Conservation (phyloP, 2,113 vertebrate species). For the Calyptommatus sinebrachiatus region DNA sequence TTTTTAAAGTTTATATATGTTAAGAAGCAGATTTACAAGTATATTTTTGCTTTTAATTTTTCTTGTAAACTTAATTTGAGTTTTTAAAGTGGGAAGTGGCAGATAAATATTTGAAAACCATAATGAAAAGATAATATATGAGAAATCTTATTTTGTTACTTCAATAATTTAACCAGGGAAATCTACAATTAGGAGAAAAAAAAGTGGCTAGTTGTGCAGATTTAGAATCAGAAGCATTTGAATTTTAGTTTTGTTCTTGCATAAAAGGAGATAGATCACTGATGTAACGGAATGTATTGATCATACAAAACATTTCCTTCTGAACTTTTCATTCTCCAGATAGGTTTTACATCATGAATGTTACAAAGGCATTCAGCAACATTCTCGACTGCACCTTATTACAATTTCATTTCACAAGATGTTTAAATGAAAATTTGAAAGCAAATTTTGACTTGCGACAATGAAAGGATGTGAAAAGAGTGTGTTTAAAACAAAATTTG, state of each 20-base stretch:
- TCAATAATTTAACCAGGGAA: neutral
- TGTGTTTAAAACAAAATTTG: slow-evolving; percentile 31
- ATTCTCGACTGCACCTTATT: neutral
- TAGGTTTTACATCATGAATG: neutral
- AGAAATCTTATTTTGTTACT: neutral
- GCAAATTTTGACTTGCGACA: neutral
- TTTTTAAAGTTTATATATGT: neutral
- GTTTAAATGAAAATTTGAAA: slow-evolving; percentile 16
- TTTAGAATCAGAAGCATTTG: neutral
- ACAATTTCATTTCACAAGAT: neutral
- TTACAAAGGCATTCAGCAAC: neutral
- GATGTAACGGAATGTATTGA: neutral
- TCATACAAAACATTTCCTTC: neutral
- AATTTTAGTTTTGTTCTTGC: neutral
- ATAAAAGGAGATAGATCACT: neutral
- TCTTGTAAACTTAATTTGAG: too few relatives aligned
- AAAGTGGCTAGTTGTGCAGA: neutral
- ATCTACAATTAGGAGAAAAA: too few relatives aligned
- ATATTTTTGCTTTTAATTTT: too few relatives aligned
- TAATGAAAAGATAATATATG: too few relatives aligned
- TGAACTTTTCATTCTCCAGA: neutral
- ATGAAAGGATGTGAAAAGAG: slow-evolving; percentile 28
- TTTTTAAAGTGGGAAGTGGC: too few relatives aligned
- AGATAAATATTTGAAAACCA: too few relatives aligned
- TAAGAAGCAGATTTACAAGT: neutral